Evolutionary conservation across 2,113 vertebrate genomes (phyloP), one percentile per base, ranked within the genome.

Genomic region (Gnathonemus echidnorhynchus): DNA sequence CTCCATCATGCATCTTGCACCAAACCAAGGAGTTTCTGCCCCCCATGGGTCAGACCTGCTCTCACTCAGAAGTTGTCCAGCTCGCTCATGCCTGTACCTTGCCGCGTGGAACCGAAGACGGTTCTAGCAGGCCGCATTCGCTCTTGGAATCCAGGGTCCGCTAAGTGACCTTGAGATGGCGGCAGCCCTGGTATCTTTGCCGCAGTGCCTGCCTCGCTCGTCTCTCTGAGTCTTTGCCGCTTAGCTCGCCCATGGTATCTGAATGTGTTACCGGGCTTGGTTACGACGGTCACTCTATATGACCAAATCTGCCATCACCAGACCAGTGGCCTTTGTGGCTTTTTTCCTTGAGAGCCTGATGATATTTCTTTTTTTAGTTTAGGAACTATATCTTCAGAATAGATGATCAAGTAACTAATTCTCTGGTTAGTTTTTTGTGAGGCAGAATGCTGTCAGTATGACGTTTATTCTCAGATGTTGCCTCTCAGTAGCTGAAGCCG

Each of bases 131-230:
- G 39, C 62, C 48, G 42, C 24, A 49, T 74, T 17, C 35, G n/a
- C 88, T 42, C 39, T 83, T n/a, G 19, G 89, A 39, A 9, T 6
- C 17, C 58, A 31, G 89, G 31, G 6, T 74, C 74, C 56, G 70
- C 46, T 10, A 31, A 39, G 53, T 92, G 89, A 91, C 92, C 91
- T 90, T 92, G 91, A 91, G 83, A 90, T 88, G 27, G 11, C 88
- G 88, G 86, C 53, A 89, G 89, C 88, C 53, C 80, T 90, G 89
- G n/a, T 35, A 83, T 90, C 49, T 77, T 2, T 52, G 52, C 17
- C 17, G 35, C 39, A 83, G 7, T 49, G 39, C 66, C 46, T 4
- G 24, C 35, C 86, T 52, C 70, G 11, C n/a, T 66, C n/a, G 6
- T 13, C 24, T 39, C 70, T 42, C 52, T 77, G 35, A 35, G 52